Base-by-base conservation (phyloP, 2,113 vertebrate species). In the Phyllostomus hastatus region DNA sequence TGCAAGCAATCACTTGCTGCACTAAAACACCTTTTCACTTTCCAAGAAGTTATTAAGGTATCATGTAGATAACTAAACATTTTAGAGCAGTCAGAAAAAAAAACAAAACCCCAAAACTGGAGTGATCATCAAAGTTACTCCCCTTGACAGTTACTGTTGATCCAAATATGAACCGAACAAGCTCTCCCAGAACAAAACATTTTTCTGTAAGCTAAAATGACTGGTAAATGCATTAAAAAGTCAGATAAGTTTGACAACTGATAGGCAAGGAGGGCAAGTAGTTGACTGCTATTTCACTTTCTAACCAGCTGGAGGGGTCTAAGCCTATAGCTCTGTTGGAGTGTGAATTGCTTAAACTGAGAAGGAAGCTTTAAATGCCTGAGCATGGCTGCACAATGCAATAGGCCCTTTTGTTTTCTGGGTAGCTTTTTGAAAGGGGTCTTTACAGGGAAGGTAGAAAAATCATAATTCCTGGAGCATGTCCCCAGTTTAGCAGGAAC, bases 391-490 rank as follows among this genome's bases (percentile, higher is more conserved):
- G 64, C 31, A 31, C 88, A 70, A 61, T 64, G 76, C 14, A 91
- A 78, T 52, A 28, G 41, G 46, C 4, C 24, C 24, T 69, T 93
- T 64, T 86, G 31, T 94, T 95, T 92, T 91, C 67, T 84, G 43
- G 14, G 57, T 66, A 91, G 83, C 41, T 46, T 72, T 95, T 75
- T 69, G 43, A 91, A 95, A 88, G 80, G 41, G 90, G 66, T 94
- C 90, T 87, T 61, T 90, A 87, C 59, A 95, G 84, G 75, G 90
- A 96, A 94, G 48, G 64, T 75, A 93, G 86, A 66, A 93, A 96
- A 95, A 94, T 57, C 15, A 19, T 69, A 61, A 70, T 90, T 81
- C 79, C n/a, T 76, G 67, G 82, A 93, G 54, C 78, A 88, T 75
- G 84, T 31, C 31, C 75, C 46, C 28, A 87, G 75, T 73, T 96